Conservation (phyloP, 2,113 vertebrate species). For the Copsychus sechellarum region DNA sequence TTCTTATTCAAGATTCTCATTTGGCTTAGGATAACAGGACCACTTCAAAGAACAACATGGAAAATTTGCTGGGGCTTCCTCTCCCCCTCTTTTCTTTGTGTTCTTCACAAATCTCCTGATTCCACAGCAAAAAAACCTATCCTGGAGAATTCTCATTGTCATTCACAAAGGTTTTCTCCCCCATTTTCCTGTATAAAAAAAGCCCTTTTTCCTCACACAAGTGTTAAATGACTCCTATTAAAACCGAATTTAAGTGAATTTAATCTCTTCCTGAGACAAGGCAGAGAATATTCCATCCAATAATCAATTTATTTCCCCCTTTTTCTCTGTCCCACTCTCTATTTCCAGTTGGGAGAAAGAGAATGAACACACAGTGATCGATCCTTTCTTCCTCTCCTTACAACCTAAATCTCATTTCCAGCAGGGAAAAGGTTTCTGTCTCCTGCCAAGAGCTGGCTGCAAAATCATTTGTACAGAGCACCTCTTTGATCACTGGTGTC, state of each 20-base stretch:
- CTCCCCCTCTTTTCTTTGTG: background rate
- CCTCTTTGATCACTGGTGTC: slow-evolving; percentile 13
- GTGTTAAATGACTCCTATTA: background rate
- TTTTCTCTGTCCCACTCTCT: background rate
- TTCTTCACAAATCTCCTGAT: background rate
- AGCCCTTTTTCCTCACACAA: background rate
- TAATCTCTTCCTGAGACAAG: background rate
- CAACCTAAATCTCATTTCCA: background rate
- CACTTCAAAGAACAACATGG: background rate
- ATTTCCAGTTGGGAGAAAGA: background rate
- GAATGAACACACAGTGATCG: background rate
- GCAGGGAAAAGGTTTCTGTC: background rate
- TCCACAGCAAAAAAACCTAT: background rate
- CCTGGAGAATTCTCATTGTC: background rate
- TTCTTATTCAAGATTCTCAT: background rate
- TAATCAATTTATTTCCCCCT: background rate
- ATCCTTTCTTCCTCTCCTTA: background rate
- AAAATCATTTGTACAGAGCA: background rate
- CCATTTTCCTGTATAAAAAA: background rate
- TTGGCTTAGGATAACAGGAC: background rate
- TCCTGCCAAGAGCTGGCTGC: slow-evolving; percentile 7
- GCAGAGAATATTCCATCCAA: background rate
- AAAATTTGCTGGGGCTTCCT: background rate
- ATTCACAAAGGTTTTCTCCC: background rate
- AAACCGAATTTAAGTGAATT: background rate